Base-by-base conservation (phyloP, 2,888 invertebrate species). In the Hypolimnas misippus region DNA sequence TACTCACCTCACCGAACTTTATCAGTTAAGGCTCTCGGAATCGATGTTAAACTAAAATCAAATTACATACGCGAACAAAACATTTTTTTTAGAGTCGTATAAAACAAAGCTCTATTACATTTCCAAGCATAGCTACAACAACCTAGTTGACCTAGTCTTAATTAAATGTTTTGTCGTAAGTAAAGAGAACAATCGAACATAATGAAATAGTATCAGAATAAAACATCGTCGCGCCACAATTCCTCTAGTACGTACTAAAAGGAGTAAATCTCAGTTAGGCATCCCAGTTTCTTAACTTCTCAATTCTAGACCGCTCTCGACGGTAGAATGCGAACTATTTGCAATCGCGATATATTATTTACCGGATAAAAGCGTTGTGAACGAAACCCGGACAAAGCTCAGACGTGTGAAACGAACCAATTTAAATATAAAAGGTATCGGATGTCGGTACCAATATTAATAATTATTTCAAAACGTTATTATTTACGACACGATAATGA, bases 291-390 rank as follows among this genome's bases (percentile, higher is more conserved):
- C 68, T 77, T 74, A 84, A 86, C 82, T 84, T 83, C 80, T 80
- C 81, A 76, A 84, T 82, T 81, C 78, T 68, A 73, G 63, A 70
- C 72, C 73, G 72, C 69, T 66, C 70, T 67, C 64, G 73, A 68
- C 74, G 74, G 73, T 71, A 67, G 63, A 73, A 73, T 70, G 75
- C 71, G 65, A 79, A 80, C 79, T 81, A 81, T 82, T 69, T 64
- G 67, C 67, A 69, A 66, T 64, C 69, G 67, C 74, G 71, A 78
- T 84, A 79, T 79, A 78, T 81, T 77, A 82, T 79, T 81, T 82
- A 83, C 76, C 72, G 74, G 69, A 66, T 68, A 68, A 66, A 68
- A 57, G 64, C 40, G 19, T 63, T 61, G 63, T 40, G 46, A 54
- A 51, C 53, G 42, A 38, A 31, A 51, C 29, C 25, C 55, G 61